Conservation (phyloP, 2,888 invertebrate genomes). For the Drosophila anceps region DNA sequence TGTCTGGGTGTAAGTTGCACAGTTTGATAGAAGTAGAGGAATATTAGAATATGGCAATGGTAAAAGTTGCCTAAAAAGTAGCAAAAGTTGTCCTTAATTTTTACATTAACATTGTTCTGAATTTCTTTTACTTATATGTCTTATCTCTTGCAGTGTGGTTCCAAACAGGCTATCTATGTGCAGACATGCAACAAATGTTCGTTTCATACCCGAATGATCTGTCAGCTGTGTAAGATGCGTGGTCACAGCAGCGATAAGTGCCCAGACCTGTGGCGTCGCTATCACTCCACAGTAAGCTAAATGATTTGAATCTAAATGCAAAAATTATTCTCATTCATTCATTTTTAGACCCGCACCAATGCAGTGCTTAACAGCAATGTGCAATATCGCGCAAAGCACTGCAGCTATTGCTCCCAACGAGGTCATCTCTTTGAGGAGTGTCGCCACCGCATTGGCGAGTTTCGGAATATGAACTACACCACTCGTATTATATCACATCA, state of each 20-base stretch:
- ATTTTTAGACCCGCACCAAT: conserved; percentile 86
- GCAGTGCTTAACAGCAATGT: conserved; percentile 76
- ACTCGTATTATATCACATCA: conserved; percentile 82
- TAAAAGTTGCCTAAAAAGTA: neutral
- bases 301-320: neutral
- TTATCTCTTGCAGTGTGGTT: conserved; percentile 89
- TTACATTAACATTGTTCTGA: too few species aligned
- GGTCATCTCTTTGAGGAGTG: conserved; percentile 86
- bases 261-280: conserved; percentile 91
- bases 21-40: neutral
- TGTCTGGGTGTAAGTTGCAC: conserved; percentile 88
- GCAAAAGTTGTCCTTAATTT: too few species aligned
- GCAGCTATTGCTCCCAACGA: conserved; percentile 87
- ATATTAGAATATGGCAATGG: neutral
- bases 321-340: neutral
- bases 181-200: conserved; percentile 88
- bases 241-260: conserved; percentile 89
- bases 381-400: conserved; percentile 84
- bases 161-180: conserved; percentile 87
- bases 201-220: conserved; percentile 84
- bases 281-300: conserved; percentile 89
- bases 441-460: conserved; percentile 80
- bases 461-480: conserved; percentile 58
- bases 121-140: conserved; percentile 4
- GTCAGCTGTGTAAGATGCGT: conserved; percentile 88